A percentile compares a stretch with the other conserved stretches of the same genome.
Conservation (phyloP, 1,140 invertebrate species). For the Zaprionus gabonicus region DNA sequence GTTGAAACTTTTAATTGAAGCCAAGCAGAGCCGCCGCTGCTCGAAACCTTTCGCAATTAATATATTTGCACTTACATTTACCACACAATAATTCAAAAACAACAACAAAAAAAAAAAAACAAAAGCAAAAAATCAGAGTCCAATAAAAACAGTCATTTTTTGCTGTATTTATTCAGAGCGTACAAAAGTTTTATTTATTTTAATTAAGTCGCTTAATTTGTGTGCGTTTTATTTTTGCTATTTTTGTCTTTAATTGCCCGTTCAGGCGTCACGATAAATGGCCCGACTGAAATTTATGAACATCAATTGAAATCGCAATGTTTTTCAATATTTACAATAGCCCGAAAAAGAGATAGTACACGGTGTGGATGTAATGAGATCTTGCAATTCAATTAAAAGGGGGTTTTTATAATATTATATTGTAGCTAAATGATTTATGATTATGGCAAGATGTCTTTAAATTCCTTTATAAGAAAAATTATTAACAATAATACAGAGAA, state of each 20-base stretch:
- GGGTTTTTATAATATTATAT: not conserved
- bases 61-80: conserved; percentile 62
- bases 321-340: conserved; percentile 28
- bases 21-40: conserved; percentile 36
- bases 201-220: conserved; percentile 60
- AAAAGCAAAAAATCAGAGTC: not conserved
- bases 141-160: not conserved
- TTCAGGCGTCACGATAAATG: conserved; percentile 37
- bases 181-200: conserved; percentile 53
- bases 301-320: conserved; percentile 29
- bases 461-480: too few species aligned
- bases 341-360: conserved; percentile 8
- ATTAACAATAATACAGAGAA: too few species aligned
- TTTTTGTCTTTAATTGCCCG: conserved; percentile 39
- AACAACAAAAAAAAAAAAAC: conserved; percentile 9
- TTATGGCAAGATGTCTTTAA: not conserved
- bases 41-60: conserved; percentile 58
- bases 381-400: not conserved
- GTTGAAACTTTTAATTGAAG: conserved; percentile 79
- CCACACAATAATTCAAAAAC: conserved; percentile 29
- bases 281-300: conserved; percentile 42
- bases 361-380: not conserved
- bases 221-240: conserved; percentile 17
- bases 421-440: not conserved
- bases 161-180: not conserved